Base-by-base conservation (phyloP, 2,797 vertebrate species). In the Fistularia tabacaria region DNA sequence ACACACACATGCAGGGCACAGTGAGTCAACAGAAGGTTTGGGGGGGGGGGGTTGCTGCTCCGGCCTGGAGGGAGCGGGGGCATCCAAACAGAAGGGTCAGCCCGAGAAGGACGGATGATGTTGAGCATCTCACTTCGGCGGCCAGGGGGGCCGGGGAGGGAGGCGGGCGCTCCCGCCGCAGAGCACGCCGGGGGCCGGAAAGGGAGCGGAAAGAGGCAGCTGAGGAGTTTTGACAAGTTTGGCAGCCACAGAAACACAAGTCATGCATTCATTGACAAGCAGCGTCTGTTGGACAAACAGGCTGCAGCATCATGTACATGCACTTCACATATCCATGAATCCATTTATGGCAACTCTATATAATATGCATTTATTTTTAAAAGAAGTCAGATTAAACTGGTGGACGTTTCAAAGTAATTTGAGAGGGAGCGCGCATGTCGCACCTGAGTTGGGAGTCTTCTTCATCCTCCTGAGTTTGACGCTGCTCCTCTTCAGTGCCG, bases 371-470 rank as follows among this genome's bases (percentile, higher is more conserved):
- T n/a, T 25, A 25, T 2, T 2, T 25, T 25, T 25, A 3, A 25
- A 25, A 25, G 2, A 25, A 25, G 5, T 2, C 2, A 25, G 5
- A 25, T 25, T 3, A 25, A 25, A 25, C 25, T 25, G 25, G 25
- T 25, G 2, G 2, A 25, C 25, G 5, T 25, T 25, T 25, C 2
- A 25, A 25, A 25, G 25, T 25, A 25, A 25, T 25, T 25, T 25
- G 25, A 25, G 25, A 25, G 25, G 5, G 25, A 5, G 25, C 2
- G 25, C 2, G 25, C 25, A 25, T 25, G 2, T 25, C 25, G 5
- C 81, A 88, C 87, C 86, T 62, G 86, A 36, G 54, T 83, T 86
- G 1, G 77, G 51, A 58, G 74, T 85, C 66, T 85, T 88, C 78
- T 84, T 89, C 87, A 88, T 89, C 59, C 57, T 83, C 25, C 59